Base-by-base conservation (phyloP, 2,888 invertebrate species). In the Uloborus plumipes region DNA sequence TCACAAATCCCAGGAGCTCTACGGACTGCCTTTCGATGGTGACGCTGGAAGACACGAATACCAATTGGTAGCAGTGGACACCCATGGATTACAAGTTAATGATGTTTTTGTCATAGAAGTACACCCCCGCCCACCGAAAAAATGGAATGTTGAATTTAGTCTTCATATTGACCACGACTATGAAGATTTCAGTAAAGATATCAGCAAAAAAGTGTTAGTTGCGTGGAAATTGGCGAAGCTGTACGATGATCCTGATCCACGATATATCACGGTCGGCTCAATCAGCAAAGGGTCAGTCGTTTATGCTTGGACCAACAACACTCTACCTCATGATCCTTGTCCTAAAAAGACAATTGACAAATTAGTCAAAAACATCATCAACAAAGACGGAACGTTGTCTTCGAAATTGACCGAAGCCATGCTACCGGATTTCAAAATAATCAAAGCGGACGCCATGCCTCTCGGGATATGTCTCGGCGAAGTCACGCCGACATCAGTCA, bases 41-140 rank as follows among this genome's bases (percentile, higher is more conserved):
- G 94, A 96, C 88, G 91, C 92, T 22, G 94, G 95, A 49, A 91
- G 92, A 16, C 92, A 93, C 85, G 94, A 94, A 86, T 96, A 95
- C 88, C 93, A 94, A 86, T 89, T 96, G 87, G 93, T 94, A 18
- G 85, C 85, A 7, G 66, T 83, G 58, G 85, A 85, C 55, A 75
- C 14, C 14, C 81, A 79, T 61, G 72, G 74, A 13, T 55, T 78
- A 18, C 83, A 85, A 20, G 83, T 78, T 16, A 83, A 85, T 64
- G 86, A 86, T 74, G 86, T 84, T 49, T 86, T 86, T 67, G 81
- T 85, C 20, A 73, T 86, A 51, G 79, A 83, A 74, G 83, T 86
- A 26, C 84, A 84, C 39, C 66, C 82, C 26, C 67, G 78, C 1
- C 81, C 81, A 6, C 84, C 82, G 16, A 83, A 84, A 22, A 84